Evolutionary conservation across 2,888 invertebrate species (phyloP).

Genomic region (Liodrosophila aerea): DNA sequence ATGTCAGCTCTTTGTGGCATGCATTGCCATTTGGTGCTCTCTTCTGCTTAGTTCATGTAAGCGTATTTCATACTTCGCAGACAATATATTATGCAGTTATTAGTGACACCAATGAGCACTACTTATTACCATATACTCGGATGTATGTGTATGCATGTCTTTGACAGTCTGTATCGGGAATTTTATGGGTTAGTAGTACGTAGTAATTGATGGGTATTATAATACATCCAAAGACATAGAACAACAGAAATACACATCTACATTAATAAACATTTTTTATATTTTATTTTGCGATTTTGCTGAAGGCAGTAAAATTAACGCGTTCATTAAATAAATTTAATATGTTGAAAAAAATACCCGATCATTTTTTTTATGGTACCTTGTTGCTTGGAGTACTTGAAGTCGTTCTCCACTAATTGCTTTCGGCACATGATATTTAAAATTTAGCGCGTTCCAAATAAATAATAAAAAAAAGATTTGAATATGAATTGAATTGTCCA

Average conservation of each 20-base stretch:
- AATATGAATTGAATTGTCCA: too few relatives aligned
- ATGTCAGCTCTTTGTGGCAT: slow-evolving; percentile 41
- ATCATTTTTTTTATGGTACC: slow-evolving; percentile 17
- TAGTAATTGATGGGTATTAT: too few relatives aligned
- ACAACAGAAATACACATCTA: too few relatives aligned
- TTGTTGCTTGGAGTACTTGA: too few relatives aligned
- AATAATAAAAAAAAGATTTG: slow-evolving; percentile 22
- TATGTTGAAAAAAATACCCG: slow-evolving; percentile 7
- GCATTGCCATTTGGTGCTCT: neutral
- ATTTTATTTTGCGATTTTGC: slow-evolving; percentile 7
- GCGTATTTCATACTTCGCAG: slow-evolving; percentile 45
- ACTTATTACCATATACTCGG: neutral
- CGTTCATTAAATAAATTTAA: slow-evolving; percentile 32
- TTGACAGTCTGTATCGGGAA: slow-evolving; percentile 6
- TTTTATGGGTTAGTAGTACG: slow-evolving; percentile 43
- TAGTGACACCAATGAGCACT: slow-evolving; percentile 60
- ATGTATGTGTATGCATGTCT: too few relatives aligned
- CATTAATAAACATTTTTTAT: too few relatives aligned
- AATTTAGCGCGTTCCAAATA: slow-evolving; percentile 53
- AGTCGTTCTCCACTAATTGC: neutral
- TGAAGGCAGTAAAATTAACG: slow-evolving; percentile 9
- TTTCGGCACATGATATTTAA: slow-evolving; percentile 14
- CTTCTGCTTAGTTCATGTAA: slow-evolving; percentile 25
- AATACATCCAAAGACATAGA: neutral
- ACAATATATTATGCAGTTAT: slow-evolving; percentile 67